These are phyloP conservation scores for Petrocephalus zakoni DNA, from an alignment of 2,113 vertebrate species.

Conservation along the genomic window DNA sequence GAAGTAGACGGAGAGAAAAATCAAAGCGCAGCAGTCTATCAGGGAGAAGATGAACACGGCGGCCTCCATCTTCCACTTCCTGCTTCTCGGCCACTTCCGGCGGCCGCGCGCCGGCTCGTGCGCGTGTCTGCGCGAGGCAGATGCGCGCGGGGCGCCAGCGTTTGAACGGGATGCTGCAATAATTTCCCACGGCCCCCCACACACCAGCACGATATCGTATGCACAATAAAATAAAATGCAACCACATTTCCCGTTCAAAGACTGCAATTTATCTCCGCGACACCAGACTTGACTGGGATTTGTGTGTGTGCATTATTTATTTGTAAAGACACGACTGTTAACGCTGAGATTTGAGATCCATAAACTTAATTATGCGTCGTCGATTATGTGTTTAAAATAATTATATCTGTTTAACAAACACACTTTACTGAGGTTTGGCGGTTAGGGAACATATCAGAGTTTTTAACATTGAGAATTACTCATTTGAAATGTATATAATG, in stretches of 20 bases:
- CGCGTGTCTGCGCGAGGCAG: neutral
- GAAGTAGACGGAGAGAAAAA: slow-evolving; percentile 92
- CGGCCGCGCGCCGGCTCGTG: neutral
- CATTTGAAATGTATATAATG: no score
- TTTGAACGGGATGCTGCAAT: neutral
- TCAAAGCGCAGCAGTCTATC: slow-evolving; percentile 86
- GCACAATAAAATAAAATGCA: neutral
- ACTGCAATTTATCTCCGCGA: neutral
- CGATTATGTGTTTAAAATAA: neutral
- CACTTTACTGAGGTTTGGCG: no score
- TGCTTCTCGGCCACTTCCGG: slow-evolving; percentile 18
- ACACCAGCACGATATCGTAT: neutral
- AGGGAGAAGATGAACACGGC: slow-evolving; percentile 86
- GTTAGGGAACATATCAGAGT: no score
- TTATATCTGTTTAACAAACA: neutral
- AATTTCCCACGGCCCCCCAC: neutral
- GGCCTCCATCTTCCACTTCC: slow-evolving; percentile 75
- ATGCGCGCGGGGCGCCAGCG: neutral
- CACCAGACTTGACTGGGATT: neutral
- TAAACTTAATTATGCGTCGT: neutral
- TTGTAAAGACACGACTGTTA: neutral
- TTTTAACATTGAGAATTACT: no score
- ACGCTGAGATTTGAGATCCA: neutral
- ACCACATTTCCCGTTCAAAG: neutral
- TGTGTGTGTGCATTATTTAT: neutral